Evolutionary conservation across 1,140 invertebrate genomes (phyloP).

Genomic region (Drosophila trapezifrons): DNA sequence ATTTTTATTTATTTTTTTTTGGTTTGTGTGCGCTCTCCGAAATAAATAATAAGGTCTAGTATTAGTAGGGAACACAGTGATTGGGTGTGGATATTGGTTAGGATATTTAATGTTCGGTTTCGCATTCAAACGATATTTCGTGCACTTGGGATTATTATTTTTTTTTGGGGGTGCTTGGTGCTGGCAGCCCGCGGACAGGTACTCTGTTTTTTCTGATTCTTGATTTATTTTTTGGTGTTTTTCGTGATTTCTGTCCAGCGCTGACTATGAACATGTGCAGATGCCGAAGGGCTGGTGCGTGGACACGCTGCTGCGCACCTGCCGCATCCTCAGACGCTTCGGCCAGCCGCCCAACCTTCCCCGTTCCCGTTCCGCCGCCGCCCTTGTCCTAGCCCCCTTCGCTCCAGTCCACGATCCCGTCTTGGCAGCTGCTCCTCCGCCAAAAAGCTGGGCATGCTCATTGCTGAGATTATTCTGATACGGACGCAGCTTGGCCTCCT

Average conservation of each 20-base stretch:
- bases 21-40: slow-evolving; percentile 66
- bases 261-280: slow-evolving; percentile 84
- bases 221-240: not conserved
- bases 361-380: not conserved
- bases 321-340: slow-evolving; percentile 60
- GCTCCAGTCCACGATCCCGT: not conserved
- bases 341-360: slow-evolving; percentile 61
- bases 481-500: slow-evolving; percentile 46
- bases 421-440: slow-evolving; percentile 26
- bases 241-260: slow-evolving; percentile 46
- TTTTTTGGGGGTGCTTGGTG: slow-evolving; percentile 53
- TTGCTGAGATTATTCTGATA: slow-evolving; percentile 75
- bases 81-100: slow-evolving; percentile 34
- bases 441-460: slow-evolving; percentile 74
- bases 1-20: slow-evolving; percentile 43
- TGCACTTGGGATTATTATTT: slow-evolving; percentile 40
- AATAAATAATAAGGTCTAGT: slow-evolving; percentile 43
- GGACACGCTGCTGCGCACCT: slow-evolving; percentile 77
- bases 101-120: slow-evolving; percentile 19
- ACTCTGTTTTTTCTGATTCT: slow-evolving; percentile 47
- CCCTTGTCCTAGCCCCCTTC: not conserved
- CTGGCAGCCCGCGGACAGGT: slow-evolving; percentile 35
- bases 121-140: slow-evolving; percentile 28
- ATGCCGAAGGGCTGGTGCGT: slow-evolving; percentile 81
- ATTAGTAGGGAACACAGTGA: slow-evolving; percentile 52